phyloP scores from a whole-genome alignment of 1,140 invertebrate genomes.

The Listronotus oregonensis region DNA sequence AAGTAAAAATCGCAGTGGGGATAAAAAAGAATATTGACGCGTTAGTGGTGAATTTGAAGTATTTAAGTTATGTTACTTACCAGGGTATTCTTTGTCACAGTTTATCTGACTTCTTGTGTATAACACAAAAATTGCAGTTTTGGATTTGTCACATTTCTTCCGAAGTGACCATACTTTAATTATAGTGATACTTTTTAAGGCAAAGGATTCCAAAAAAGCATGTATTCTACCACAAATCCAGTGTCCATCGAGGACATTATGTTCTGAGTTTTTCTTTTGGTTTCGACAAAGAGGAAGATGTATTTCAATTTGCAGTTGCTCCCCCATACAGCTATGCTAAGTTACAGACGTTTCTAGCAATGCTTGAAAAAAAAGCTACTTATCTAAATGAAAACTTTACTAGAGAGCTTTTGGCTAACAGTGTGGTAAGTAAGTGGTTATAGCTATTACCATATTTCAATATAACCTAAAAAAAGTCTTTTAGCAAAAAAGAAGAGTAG shows the following conservation, averaged over 20 bases:
- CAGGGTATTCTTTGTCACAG: too few species aligned
- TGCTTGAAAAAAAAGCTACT: slow-evolving; percentile 68
- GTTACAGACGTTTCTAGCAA: slow-evolving; percentile 81
- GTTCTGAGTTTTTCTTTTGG: slow-evolving; percentile 92
- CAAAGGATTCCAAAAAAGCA: slow-evolving; percentile 80
- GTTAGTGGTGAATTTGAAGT: too few species aligned
- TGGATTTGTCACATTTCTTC: too few species aligned
- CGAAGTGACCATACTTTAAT: too few species aligned
- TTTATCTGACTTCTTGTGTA: too few species aligned
- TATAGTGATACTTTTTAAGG: slow-evolving; percentile 62
- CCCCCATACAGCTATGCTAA: slow-evolving; percentile 94
- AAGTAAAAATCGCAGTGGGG: too few species aligned
- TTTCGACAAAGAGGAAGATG: slow-evolving; percentile 91
- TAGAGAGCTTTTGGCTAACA: slow-evolving; percentile 71
- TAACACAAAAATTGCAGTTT: too few species aligned
- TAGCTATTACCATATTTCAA: neutral
- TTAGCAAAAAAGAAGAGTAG: slow-evolving; percentile 87
- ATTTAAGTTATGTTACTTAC: too few species aligned
- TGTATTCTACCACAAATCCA: slow-evolving; percentile 92
- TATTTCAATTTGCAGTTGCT: slow-evolving; percentile 91
- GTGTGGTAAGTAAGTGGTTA: slow-evolving; percentile 65
- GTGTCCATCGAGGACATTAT: slow-evolving; percentile 88
- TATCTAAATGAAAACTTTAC: slow-evolving; percentile 59
- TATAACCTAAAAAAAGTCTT: slow-evolving; percentile 36
- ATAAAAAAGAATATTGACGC: too few species aligned